These are phyloP conservation scores for Grammomys dolichurus DNA, from an alignment of 2,113 vertebrate genomes.

Conservation along the genomic window DNA sequence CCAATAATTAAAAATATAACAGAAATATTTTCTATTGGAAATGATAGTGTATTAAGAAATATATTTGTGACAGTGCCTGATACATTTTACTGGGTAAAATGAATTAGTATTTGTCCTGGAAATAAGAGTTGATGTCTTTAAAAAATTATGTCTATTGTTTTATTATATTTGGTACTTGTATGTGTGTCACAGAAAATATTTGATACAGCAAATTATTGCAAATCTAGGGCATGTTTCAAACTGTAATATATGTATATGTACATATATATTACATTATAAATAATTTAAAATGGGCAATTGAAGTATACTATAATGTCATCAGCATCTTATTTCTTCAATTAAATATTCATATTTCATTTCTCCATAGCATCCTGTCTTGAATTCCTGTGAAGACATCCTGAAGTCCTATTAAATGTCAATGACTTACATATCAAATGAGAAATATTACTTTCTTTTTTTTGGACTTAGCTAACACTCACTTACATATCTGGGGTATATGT, in stretches of 20 bases:
- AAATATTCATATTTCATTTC: background rate
- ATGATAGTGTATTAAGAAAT: background rate
- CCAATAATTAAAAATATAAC: background rate
- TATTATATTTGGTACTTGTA: background rate
- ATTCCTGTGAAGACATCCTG: background rate
- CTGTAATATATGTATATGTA: background rate
- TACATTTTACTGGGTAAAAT: background rate
- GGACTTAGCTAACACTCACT: constrained; percentile 26
- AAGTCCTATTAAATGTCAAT: background rate
- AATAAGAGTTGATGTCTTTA: background rate
- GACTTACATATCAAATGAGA: background rate
- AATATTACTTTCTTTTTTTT: background rate
- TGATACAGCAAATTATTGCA: constrained; percentile 35
- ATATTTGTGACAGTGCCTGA: background rate
- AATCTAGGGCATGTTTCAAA: background rate
- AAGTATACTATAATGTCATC: background rate
- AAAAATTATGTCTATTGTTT: background rate
- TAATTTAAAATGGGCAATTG: background rate
- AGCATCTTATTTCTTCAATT: background rate
- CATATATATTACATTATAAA: background rate
- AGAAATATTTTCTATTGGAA: constrained; percentile 3
- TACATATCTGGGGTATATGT: background rate
- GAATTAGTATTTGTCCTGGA: background rate
- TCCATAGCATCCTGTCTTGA: background rate
- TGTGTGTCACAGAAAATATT: background rate